phyloP scores from a whole-genome alignment of 2,113 vertebrate genomes.

The Cynopterus brachyotis region DNA sequence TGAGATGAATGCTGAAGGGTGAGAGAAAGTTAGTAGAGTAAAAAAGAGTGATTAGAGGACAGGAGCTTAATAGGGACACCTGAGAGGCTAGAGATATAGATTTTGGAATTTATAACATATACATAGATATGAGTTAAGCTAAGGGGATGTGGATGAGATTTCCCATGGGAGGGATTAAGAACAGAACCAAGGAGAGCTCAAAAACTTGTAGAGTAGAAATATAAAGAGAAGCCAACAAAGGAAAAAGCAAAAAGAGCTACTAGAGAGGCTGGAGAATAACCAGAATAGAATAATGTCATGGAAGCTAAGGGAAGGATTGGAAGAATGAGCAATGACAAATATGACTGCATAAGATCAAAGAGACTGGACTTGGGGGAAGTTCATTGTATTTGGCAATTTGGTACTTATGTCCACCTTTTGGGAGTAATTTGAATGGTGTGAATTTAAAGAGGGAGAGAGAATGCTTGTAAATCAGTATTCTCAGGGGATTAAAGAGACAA shows the following conservation, averaged over 20 bases:
- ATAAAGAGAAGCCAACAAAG: background rate
- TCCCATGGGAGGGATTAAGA: background rate
- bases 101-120: background rate
- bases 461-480: background rate
- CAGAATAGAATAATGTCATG: background rate
- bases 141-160: background rate
- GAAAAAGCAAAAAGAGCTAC: background rate
- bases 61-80: background rate
- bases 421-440: background rate
- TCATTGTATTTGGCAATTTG: background rate
- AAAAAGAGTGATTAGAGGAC: background rate
- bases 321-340: background rate
- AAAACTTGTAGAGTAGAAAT: background rate
- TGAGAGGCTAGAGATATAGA: background rate
- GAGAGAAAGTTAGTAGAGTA: background rate
- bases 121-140: background rate
- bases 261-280: background rate
- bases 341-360: background rate
- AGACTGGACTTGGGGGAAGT: background rate
- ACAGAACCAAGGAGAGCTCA: background rate
- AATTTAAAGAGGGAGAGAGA: background rate
- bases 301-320: background rate
- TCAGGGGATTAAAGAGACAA: background rate
- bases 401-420: background rate
- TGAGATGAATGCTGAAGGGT: background rate